Evolutionary conservation across 2,113 vertebrate genomes (phyloP).

Genomic region (Sitta europaea): DNA sequence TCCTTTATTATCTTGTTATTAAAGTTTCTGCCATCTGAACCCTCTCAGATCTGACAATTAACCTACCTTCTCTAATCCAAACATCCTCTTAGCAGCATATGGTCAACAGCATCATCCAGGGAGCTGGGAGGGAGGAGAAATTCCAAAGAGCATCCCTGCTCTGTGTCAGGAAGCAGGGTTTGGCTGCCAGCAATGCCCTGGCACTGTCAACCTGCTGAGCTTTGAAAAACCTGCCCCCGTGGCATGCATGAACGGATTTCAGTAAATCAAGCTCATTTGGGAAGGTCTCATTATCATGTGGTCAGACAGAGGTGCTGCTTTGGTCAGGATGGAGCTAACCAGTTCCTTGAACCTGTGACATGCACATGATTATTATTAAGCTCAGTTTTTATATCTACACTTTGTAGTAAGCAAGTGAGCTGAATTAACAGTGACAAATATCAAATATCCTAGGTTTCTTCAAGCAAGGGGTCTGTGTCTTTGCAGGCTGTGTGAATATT

Average conservation of each 20-base stretch:
- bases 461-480: not conserved
- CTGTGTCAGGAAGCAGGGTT: not conserved
- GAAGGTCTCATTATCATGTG: constrained; percentile 7
- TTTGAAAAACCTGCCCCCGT: not conserved
- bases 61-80: not conserved
- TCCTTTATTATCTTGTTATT: not conserved
- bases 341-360: not conserved
- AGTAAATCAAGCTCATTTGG: not conserved
- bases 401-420: not conserved
- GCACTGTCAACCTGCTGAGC: not conserved
- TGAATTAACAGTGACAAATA: not conserved
- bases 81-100: not conserved
- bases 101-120: not conserved
- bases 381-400: not conserved
- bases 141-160: not conserved
- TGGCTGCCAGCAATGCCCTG: constrained; percentile 14
- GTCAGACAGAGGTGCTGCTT: not conserved
- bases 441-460: not conserved
- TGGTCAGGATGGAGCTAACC: not conserved
- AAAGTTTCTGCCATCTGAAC: not conserved
- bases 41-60: not conserved
- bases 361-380: not conserved
- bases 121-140: not conserved
- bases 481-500: not conserved
- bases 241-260: not conserved